Evolutionary conservation across 1,140 invertebrate species (phyloP).

Genomic region (Micrasema longulum): DNA sequence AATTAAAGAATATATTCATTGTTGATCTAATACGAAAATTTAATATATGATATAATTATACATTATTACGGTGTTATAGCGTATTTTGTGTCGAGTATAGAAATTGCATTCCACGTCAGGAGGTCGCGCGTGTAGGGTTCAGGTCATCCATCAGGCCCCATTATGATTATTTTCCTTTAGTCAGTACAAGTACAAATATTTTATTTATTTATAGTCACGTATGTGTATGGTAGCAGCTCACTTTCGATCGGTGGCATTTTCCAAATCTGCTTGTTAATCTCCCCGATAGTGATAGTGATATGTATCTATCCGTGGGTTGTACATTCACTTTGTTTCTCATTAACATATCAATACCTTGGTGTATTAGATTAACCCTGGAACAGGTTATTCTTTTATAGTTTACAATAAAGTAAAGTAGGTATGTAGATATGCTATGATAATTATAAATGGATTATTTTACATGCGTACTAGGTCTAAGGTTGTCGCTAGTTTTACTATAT

Average conservation of each 20-base stretch:
- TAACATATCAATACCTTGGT: constrained; percentile 54
- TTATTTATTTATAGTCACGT: constrained; percentile 67
- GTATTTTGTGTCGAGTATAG: constrained; percentile 59
- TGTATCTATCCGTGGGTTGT: not conserved
- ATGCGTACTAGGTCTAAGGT: constrained; percentile 50
- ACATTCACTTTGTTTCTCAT: constrained; percentile 40
- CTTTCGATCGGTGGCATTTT: constrained; percentile 4
- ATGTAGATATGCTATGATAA: constrained; percentile 52
- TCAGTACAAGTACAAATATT: constrained; percentile 72
- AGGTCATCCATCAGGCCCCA: constrained; percentile 68
- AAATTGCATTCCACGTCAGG: constrained; percentile 68
- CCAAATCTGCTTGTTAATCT: constrained; percentile 21
- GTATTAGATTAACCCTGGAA: constrained; percentile 51
- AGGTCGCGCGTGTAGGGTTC: constrained; percentile 33
- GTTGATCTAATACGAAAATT: constrained; percentile 71
- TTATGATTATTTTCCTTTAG: constrained; percentile 70
- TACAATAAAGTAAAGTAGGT: constrained; percentile 51
- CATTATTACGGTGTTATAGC: constrained; percentile 71
- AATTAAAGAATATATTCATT: constrained; percentile 71
- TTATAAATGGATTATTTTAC: constrained; percentile 50
- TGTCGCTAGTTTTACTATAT: constrained; percentile 56
- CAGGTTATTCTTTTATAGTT: constrained; percentile 53
- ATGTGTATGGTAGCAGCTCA: constrained; percentile 56
- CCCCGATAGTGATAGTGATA: constrained; percentile 6
- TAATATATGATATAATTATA: constrained; percentile 69